Base-by-base conservation (phyloP, 1,140 invertebrate species). In the Melitaea cinxia region DNA sequence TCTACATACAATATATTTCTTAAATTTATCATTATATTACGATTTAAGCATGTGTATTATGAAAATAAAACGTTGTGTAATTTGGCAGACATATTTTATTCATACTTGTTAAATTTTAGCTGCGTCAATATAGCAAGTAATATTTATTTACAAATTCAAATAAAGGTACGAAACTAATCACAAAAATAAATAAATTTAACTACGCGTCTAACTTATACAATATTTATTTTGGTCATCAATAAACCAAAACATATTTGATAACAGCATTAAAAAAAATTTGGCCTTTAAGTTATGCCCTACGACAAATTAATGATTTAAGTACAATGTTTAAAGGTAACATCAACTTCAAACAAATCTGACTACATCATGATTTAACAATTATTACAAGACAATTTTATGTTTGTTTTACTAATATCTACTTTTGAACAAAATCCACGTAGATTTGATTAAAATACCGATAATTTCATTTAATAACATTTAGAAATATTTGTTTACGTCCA, bases 1-100 rank as follows among this genome's bases (percentile, higher is more conserved):
- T n/a, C n/a, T n/a, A n/a, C n/a, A n/a, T n/a, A n/a, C n/a, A n/a
- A n/a, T n/a, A n/a, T n/a, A n/a, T n/a, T n/a, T n/a, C n/a, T n/a
- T n/a, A n/a, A n/a, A n/a, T n/a, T n/a, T n/a, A n/a, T n/a, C n/a
- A n/a, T n/a, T n/a, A n/a, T n/a, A n/a, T n/a, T n/a, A n/a, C n/a
- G n/a, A n/a, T n/a, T n/a, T n/a, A n/a, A 9, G 1, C 10, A 33
- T 9, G 10, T 33, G 12, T n/a, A 37, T 37, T 14, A n/a, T n/a
- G n/a, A 21, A 54, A 62, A 66, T 66, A 81, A 88, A 80, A 78
- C 67, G 77, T 66, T 58, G 52, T 68, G 57, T 85, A 83, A 90
- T 90, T 90, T 90, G 88, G 88, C 88, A 90, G 88, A 90, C 85
- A 88, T 88, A 85, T 90, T n/a, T 89, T 88, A 88, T 89, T 89